phyloP scores from a whole-genome alignment of 2,113 vertebrate genomes.

The Oplegnathus fasciatus region DNA sequence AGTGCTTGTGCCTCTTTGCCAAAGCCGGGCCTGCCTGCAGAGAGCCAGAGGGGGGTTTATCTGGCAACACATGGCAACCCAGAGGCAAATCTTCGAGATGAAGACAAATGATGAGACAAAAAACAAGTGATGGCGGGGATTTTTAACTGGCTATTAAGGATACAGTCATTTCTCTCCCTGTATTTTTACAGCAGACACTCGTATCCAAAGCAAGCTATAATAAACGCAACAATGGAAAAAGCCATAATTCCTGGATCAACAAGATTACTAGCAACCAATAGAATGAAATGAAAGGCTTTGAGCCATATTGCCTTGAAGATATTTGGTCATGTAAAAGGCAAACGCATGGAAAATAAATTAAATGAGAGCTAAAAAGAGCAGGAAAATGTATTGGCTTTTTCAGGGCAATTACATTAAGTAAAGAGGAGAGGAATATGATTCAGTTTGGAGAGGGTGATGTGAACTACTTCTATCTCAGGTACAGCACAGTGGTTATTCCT shows the following conservation, averaged over 20 bases:
- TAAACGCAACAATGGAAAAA: conserved; percentile 60
- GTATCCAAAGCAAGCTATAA: conserved; percentile 50
- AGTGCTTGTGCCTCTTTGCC: conserved; percentile 35
- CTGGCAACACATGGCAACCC: conserved; percentile 53
- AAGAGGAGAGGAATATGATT: conserved; percentile 11
- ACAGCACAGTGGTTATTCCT: background rate
- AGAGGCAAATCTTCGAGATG: conserved; percentile 33
- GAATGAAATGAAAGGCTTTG: conserved; percentile 47
- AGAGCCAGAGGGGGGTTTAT: conserved; percentile 32
- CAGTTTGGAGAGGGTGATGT: conserved; percentile 22
- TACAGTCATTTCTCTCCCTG: conserved; percentile 20
- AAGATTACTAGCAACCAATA: conserved; percentile 43
- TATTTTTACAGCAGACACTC: conserved; percentile 42
- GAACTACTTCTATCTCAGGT: conserved; percentile 32
- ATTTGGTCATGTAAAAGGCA: conserved; percentile 37
- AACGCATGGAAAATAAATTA: conserved; percentile 58
- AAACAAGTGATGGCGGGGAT: conserved; percentile 27
- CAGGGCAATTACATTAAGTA: conserved; percentile 31
- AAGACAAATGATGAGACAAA: conserved; percentile 35
- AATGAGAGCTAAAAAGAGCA: conserved; percentile 14
- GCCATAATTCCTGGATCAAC: conserved; percentile 49
- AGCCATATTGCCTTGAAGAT: conserved; percentile 31
- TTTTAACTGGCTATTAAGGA: conserved; percentile 17
- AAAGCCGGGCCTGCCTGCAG: conserved; percentile 29
- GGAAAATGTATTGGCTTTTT: conserved; percentile 43